Conservation (phyloP, 2,113 vertebrate genomes). For the Peucedramus taeniatus region DNA sequence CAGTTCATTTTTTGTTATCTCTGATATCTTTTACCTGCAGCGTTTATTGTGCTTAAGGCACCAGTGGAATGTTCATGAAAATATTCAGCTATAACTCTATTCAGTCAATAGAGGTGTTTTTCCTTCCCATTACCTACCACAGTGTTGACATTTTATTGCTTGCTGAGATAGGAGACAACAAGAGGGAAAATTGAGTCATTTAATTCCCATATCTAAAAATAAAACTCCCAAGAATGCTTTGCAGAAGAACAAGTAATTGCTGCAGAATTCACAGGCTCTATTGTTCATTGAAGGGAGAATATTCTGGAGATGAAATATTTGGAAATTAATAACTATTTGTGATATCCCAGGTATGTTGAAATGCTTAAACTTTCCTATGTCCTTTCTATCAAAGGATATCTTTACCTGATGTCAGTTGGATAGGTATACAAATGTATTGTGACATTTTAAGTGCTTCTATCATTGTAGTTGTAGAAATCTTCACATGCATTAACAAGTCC, state of each 20-base stretch:
- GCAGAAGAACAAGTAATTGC: conserved; percentile 59
- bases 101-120: conserved; percentile 58
- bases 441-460: background rate
- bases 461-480: background rate
- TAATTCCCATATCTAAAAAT: conserved; percentile 63
- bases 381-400: background rate
- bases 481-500: background rate
- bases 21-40: conserved; percentile 25
- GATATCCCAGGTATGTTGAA: conserved; percentile 13
- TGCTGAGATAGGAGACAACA: conserved; percentile 55
- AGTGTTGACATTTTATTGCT: conserved; percentile 67
- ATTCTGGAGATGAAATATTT: conserved; percentile 50
- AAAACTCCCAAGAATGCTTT: conserved; percentile 46
- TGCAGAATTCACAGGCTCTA: conserved; percentile 21
- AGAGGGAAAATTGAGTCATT: conserved; percentile 65
- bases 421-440: background rate
- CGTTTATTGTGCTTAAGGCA: conserved; percentile 49
- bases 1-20: conserved; percentile 22
- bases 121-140: conserved; percentile 54
- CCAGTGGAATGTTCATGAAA: conserved; percentile 32
- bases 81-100: conserved; percentile 59
- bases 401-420: background rate
- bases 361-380: background rate
- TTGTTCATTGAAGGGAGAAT: conserved; percentile 29
- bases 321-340: conserved; percentile 40